These are phyloP conservation scores for Sebastolobus altivelis DNA, from an alignment of 2,797 vertebrate species.

Conservation along the genomic window DNA sequence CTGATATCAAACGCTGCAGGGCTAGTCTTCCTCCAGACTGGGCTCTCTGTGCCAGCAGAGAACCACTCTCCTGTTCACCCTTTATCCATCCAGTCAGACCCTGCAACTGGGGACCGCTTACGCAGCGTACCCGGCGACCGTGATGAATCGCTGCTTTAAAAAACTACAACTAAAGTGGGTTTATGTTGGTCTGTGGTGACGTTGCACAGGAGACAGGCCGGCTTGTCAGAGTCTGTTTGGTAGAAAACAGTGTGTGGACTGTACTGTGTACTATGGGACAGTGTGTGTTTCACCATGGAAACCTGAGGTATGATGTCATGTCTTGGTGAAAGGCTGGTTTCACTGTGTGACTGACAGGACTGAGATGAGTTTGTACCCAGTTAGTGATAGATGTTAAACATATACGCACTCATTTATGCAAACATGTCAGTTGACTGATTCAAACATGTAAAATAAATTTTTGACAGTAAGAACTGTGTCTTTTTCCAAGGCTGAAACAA, in stretches of 20 bases:
- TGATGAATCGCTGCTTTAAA: constrained; percentile 65
- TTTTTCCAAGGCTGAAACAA: constrained; percentile 4
- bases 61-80: constrained; percentile 61
- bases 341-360: constrained; percentile 19
- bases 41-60: constrained; percentile 63
- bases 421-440: constrained; percentile 1
- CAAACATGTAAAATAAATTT: not conserved
- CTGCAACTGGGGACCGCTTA: constrained; percentile 36
- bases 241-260: constrained; percentile 52
- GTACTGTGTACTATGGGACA: constrained; percentile 38
- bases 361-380: constrained; percentile 17
- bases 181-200: constrained; percentile 44
- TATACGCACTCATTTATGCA: constrained; percentile 11
- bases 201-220: constrained; percentile 21
- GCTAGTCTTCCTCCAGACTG: constrained; percentile 45
- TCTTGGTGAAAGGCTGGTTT: constrained; percentile 37
- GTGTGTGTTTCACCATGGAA: constrained; percentile 60
- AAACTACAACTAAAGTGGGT: constrained; percentile 54
- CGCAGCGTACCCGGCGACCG: constrained; percentile 17
- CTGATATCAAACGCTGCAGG: constrained; percentile 61
- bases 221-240: constrained; percentile 50
- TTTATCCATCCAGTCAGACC: constrained; percentile 41
- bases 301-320: constrained; percentile 54
- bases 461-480: constrained; percentile 2
- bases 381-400: constrained; percentile 22